Conservation (phyloP, 2,888 invertebrate species). For the Dorcus hopei region DNA sequence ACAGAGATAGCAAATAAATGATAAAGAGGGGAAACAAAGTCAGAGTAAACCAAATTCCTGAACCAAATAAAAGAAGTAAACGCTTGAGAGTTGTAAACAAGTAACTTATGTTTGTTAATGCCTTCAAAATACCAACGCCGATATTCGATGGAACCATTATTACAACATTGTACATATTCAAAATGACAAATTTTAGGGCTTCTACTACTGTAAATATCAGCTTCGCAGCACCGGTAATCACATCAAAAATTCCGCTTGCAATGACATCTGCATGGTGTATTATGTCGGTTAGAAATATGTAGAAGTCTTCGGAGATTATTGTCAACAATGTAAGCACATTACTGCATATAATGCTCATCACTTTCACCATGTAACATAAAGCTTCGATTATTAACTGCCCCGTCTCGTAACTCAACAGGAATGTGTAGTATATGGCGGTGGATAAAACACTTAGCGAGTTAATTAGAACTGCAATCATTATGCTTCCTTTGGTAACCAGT, state of each 20-base stretch:
- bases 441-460: conserved; percentile 13
- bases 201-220: background rate
- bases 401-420: conserved; percentile 30
- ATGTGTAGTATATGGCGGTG: conserved; percentile 15
- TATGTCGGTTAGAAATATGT: conserved; percentile 32
- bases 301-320: conserved; percentile 33
- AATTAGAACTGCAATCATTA: conserved; percentile 21
- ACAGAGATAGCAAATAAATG: conserved; percentile 23
- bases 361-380: conserved; percentile 13
- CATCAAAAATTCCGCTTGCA: conserved; percentile 2
- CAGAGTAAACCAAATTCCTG: conserved; percentile 38
- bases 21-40: conserved; percentile 34
- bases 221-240: background rate
- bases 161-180: background rate
- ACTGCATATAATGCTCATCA: conserved; percentile 10
- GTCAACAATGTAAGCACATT: conserved; percentile 18
- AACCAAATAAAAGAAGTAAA: conserved; percentile 34
- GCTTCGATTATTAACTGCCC: conserved; percentile 32
- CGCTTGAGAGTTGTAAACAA: conserved; percentile 30
- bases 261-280: conserved; percentile 12
- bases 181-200: background rate
- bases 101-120: conserved; percentile 19
- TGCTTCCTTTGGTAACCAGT: background rate
- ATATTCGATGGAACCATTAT: conserved; percentile 1
- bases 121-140: conserved; percentile 12